Evolutionary conservation across 2,888 invertebrate species (phyloP), one percentile per base, ranked within the genome.

Genomic region (Thymelicus sylvestris): DNA sequence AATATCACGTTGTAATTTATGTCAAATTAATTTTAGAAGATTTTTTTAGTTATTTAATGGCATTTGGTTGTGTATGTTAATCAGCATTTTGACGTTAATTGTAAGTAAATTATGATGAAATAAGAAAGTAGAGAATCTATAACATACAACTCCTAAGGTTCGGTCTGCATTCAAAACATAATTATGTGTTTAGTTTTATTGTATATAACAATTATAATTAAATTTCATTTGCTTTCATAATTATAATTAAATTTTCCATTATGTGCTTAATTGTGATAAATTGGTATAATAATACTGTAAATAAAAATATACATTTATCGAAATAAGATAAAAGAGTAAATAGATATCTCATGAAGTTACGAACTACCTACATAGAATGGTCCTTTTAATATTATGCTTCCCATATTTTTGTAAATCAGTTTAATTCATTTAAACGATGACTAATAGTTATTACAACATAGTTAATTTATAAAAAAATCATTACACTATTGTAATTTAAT

Each of bases 1-100:
- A 77, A 84, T 83, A 92, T 92, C 91, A 90, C 79, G 79, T 78
- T 79, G 86, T 84, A 87, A 90, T 80, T 73, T 74, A 82, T 77
- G 91, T 92, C 92, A 92, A 92, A 86, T 92, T 91, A 89, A 75
- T 83, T 87, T 86, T 71, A 63, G 71, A 71, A 41, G 19, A 48
- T 62, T 71, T 44, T 66, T 66, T 73, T 68, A 76, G 76, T 74
- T 77, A 76, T 38, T 79, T 75, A 76, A 79, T 76, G 83, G 82
- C 82, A 82, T 86, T 88, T 68, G 85, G 86, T 87, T 88, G 86
- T 88, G 86, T 86, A 75, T 55, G 24, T 39, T 24, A 19, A 48
- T 39, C 47, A 65, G 19, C 57, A 60, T 50, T 64, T 69, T 57
- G 31, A 59, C 13, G 61, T 67, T 39, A 62, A n/a, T 31, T 7